Evolutionary conservation across 2,888 invertebrate genomes (phyloP).

Genomic region (Xestia sexstrigata): DNA sequence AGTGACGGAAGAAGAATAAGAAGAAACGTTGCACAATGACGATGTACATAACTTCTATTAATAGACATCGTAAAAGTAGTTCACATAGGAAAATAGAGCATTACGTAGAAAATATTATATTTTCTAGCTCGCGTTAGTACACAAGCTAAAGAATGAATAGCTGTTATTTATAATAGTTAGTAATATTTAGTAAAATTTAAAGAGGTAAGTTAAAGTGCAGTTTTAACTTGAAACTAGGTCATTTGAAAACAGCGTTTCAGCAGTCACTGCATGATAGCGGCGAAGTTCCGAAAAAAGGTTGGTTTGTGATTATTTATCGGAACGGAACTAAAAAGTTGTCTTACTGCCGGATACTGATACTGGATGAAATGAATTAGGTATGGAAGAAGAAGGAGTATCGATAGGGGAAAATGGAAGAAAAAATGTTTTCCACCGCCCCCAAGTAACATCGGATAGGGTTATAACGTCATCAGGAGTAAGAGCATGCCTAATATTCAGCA

Average conservation of each 20-base stretch:
- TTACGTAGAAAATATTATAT: neutral
- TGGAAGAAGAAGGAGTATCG: neutral
- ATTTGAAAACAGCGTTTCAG: neutral
- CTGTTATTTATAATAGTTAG: neutral
- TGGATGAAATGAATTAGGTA: neutral
- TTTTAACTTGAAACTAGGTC: neutral
- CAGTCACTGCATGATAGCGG: neutral
- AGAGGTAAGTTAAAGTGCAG: neutral
- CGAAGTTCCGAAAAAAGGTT: accelerated
- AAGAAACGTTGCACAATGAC: constrained; percentile 11
- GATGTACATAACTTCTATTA: constrained; percentile 9
- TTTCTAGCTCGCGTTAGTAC: neutral
- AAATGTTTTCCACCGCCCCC: neutral
- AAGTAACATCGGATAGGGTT: neutral
- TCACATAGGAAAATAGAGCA: neutral
- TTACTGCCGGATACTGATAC: neutral
- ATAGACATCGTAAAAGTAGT: neutral
- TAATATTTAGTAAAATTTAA: neutral
- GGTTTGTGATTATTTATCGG: neutral
- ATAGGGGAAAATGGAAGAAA: neutral
- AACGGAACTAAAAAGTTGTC: neutral
- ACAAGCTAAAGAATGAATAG: neutral
- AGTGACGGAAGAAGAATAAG: neutral
- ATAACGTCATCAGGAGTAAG: neutral
- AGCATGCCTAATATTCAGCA: neutral